phyloP scores from a whole-genome alignment of 2,113 vertebrate genomes.

The Pseudopipra pipra region DNA sequence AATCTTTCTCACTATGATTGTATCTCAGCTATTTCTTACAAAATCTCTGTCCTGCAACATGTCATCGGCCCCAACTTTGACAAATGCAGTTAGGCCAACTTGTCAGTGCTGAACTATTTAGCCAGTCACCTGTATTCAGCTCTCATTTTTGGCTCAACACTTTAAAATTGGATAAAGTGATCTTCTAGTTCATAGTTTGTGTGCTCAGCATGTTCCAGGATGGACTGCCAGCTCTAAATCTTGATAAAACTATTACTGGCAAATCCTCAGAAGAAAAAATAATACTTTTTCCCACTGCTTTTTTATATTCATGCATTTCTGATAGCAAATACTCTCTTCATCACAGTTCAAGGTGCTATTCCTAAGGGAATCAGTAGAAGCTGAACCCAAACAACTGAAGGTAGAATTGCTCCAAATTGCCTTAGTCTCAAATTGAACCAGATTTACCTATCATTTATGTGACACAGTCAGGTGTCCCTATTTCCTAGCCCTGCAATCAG shows the following conservation, averaged over 20 bases:
- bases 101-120: not conserved
- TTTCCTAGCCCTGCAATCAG: constrained; percentile 1
- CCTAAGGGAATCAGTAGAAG: not conserved
- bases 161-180: not conserved
- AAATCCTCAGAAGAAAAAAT: not conserved
- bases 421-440: not conserved
- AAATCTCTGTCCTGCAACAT: not conserved
- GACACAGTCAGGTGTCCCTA: not conserved
- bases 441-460: not conserved
- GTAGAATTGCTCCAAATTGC: constrained; percentile 5
- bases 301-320: not conserved
- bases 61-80: not conserved
- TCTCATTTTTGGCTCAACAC: not conserved
- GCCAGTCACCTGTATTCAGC: not conserved
- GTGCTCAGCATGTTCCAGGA: not conserved
- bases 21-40: not conserved
- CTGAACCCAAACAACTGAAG: not conserved
- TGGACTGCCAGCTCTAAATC: not conserved
- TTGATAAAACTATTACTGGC: not conserved
- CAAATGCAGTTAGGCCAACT: not conserved
- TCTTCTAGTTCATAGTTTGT: not conserved
- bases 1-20: not conserved
- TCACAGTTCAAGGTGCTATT: not conserved
- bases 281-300: not conserved
- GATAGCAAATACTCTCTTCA: not conserved